phyloP scores from a whole-genome alignment of 2,113 vertebrate species.

The Onychorhynchus coronatus region DNA sequence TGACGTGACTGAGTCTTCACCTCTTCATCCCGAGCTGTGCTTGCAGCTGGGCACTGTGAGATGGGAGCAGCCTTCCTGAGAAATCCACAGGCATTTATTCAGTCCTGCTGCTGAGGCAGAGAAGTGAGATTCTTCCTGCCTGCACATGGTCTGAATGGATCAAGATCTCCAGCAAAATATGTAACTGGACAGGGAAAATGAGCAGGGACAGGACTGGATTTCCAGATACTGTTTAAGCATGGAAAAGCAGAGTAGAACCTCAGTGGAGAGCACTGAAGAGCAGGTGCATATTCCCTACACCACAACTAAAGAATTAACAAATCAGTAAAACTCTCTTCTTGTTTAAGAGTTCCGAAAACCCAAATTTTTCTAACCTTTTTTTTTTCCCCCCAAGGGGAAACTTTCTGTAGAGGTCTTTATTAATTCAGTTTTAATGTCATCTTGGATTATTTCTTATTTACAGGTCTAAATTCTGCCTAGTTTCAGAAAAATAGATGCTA shows the following conservation, averaged over 20 bases:
- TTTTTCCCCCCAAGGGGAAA: accelerated
- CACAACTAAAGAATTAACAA: background rate
- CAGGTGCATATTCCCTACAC: background rate
- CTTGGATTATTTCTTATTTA: background rate
- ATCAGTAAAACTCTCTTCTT: background rate
- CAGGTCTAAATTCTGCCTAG: background rate
- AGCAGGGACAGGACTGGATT: background rate
- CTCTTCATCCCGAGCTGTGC: background rate
- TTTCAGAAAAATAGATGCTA: background rate
- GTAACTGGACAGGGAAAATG: background rate
- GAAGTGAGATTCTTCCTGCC: background rate
- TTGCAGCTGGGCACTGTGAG: background rate
- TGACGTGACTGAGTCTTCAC: background rate
- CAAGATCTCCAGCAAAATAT: background rate
- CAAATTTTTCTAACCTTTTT: background rate
- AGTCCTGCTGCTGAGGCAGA: background rate
- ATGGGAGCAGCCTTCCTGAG: background rate
- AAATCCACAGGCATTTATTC: accelerated
- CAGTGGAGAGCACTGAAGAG: background rate
- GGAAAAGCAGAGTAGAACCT: background rate
- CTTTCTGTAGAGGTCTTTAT: background rate
- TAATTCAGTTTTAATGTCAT: background rate
- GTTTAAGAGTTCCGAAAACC: background rate
- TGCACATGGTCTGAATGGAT: accelerated
- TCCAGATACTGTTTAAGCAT: background rate